Evolutionary conservation across 2,888 invertebrate species (phyloP), one percentile per base, ranked within the genome.

Genomic region (Oscheius sp.): DNA sequence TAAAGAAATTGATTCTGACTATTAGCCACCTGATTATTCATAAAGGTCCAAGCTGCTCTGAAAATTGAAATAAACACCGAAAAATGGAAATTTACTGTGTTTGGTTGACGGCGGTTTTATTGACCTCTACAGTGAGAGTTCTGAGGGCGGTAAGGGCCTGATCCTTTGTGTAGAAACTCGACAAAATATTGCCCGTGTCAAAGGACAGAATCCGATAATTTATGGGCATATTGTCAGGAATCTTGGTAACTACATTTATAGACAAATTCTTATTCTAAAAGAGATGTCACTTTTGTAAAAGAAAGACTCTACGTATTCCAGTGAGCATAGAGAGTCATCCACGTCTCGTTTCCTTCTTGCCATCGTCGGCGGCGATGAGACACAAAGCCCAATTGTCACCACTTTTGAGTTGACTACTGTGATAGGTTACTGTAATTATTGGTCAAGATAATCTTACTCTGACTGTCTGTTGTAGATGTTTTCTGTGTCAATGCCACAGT

Each of bases 161-260:
- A 7, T 27, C 25, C 5, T 18, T 21, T 2, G 25, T 16, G 49
- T 49, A 12, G 13, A 29, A 6, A 16, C 12, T 9, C 3, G 66
- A 21, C 7, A 49, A 9, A 49, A 16, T 29, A 18, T n/a, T 29
- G 9, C 7, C 27, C 12, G 35, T 29, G 52, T 49, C 35, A 21
- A 66, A 66, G 18, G 29, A 49, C 16, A 66, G 66, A n/a, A 66
- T 52, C n/a, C 52, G 66, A 49, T 66, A 66, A 2, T 18, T 5
- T 27, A 66, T 29, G 6, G 35, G 46, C 12, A 18, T 7, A 1
- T 27, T n/a, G 29, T 52, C 52, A 21, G 6, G 1, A 18, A 66
- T 27, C 2, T 66, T 46, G 1, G 18, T 49, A n/a, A 66, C 13
- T 0, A 66, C 52, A 18, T 16, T 16, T 12, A 27, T 66, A 18